Base-by-base conservation (phyloP, 2,113 vertebrate species). In the Syrmaticus mikado region DNA sequence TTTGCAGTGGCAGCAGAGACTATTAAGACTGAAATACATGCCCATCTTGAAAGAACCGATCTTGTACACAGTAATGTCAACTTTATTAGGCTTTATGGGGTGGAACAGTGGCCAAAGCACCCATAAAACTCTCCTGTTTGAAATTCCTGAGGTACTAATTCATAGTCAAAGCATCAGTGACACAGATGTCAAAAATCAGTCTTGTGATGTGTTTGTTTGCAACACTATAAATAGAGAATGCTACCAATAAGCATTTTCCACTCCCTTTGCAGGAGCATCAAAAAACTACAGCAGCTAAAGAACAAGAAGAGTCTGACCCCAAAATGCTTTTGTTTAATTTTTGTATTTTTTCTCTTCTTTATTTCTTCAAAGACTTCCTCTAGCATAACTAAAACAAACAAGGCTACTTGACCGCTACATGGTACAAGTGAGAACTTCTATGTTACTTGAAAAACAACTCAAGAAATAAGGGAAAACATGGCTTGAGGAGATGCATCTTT, bases 281-380 rank as follows among this genome's bases (percentile, higher is more conserved):
- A 84, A 86, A 77, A 82, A 82, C 16, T 68, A 60, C 22, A 78
- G 17, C 53, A 78, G 11, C 28, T n/a, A 61, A 8, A 79, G 57
- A 89, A 70, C 24, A 58, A 70, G 40, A 30, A 45, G 13, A 25
- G 3, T 21, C 57, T 68, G 83, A 81, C 38, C 30, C 61, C 11
- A 61, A 72, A 84, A 85, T 7, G 11, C 12, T 43, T 86, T 5
- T 34, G 14, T 12, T n/a, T 65, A 10, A 16, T 25, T 13, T 34
- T 15, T 38, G 15, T 43, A 43, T 43, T 25, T 25, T 34, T 20
- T 32, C 14, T 22, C 9, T 53, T 57, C 60, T 64, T 72, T 84
- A 91, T 95, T 95, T 93, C 88, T 90, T 92, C 76, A 85, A 91
- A 83, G 53, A 90, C 62, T 65, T 95, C 87, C 85, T 83, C 57